Base-by-base conservation (phyloP, 2,113 vertebrate species). In the Amphiprion percula region DNA sequence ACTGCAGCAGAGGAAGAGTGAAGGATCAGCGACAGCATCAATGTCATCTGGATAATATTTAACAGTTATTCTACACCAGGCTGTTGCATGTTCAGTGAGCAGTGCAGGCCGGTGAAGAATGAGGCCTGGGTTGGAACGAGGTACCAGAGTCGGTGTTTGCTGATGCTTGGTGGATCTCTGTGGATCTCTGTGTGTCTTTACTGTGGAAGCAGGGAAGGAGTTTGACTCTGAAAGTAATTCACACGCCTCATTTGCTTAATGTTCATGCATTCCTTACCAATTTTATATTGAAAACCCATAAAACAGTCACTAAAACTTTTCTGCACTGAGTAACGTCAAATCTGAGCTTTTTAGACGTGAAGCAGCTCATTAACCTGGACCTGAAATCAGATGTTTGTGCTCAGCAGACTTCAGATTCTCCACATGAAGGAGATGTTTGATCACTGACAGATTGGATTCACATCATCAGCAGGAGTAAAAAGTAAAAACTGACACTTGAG, bases 41-140 rank as follows among this genome's bases (percentile, higher is more conserved):
- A 33, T 41, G 52, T 64, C 80, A 81, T 55, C 52, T 52, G 67
- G 84, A 86, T 84, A 68, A 82, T 79, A 69, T 88, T 88, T 82
- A 73, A 68, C 80, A 52, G 37, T 61, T 44, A 56, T 41, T 69
- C 55, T 71, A 64, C 33, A 46, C 53, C 55, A 21, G 21, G 56
- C 67, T 79, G 82, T 15, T 71, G 41, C 49, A 19, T 15, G 33
- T 62, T 81, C 49, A 61, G 37, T 67, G 47, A 50, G 66, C 61
- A 24, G 68, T 72, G 82, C 79, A 30, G 81, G 55, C 16, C 70
- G 23, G 70, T 55, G 83, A 19, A 68, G 73, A 41, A 79, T 72
- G 70, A 60, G 55, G 72, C 41, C 55, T 4, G 76, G 26, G 33
- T 47, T 39, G 56, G 50, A 58, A 28, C 52, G n/a, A 61, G 68